A percentile compares a stretch with the other conserved stretches of the same genome.
Evolutionary conservation across 2,888 invertebrate species (phyloP).

Genomic region (Invenusta paracnida): DNA sequence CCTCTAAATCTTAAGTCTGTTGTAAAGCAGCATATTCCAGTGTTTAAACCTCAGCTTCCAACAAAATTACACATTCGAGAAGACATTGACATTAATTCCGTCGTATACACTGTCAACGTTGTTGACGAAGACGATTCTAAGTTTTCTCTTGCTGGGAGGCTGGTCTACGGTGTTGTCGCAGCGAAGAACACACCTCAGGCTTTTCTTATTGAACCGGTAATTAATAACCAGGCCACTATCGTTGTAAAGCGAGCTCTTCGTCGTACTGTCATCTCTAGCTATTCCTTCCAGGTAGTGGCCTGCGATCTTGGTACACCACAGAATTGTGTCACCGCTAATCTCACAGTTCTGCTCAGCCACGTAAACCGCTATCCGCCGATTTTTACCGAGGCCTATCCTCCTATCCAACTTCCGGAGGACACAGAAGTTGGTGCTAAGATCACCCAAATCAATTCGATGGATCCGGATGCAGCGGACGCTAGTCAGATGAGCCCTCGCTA

Average conservation of each 20-base stretch:
- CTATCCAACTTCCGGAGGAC: slow-evolving; percentile 36
- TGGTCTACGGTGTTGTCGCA: not conserved
- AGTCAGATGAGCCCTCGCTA: not conserved
- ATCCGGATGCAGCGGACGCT: not conserved
- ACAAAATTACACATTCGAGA: not conserved
- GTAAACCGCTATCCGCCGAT: slow-evolving; percentile 28
- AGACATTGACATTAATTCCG: not conserved
- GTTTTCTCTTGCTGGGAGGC: not conserved
- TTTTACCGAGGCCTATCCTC: not conserved
- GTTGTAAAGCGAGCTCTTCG: not conserved
- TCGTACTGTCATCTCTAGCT: not conserved
- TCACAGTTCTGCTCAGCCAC: slow-evolving; percentile 15
- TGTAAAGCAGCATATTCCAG: not conserved
- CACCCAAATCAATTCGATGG: slow-evolving; percentile 24
- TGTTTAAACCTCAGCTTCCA: slow-evolving; percentile 9
- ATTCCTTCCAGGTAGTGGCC: not conserved
- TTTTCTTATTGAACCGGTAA: not conserved
- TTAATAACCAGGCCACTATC: not conserved
- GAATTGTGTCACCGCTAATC: not conserved
- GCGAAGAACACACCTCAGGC: not conserved
- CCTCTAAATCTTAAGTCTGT: not conserved
- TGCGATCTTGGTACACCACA: slow-evolving; percentile 37
- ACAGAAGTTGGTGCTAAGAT: slow-evolving; percentile 17
- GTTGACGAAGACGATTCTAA: not conserved
- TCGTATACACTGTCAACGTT: not conserved